Percentiles rank a stretch among this genome's conserved stretches.
phyloP scores from a whole-genome alignment of 2,113 vertebrate species.

The Pseudolaguvia tuberculata region DNA sequence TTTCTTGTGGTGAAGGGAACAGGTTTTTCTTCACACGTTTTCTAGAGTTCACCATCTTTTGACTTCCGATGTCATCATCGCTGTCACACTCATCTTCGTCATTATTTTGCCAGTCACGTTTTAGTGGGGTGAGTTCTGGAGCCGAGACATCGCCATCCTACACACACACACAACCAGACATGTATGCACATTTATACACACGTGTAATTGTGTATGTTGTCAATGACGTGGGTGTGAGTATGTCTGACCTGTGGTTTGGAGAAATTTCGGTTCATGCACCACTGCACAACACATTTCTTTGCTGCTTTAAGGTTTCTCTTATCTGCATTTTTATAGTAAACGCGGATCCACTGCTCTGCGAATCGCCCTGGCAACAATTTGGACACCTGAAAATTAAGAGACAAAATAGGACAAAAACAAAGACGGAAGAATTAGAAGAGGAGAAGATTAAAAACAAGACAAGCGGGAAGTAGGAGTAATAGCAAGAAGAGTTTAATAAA shows the following conservation, averaged over 20 bases:
- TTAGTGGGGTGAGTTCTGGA: slow-evolving; percentile 81
- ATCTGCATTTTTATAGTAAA: slow-evolving; percentile 81
- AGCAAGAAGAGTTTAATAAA: no score
- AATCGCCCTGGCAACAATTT: slow-evolving; percentile 82
- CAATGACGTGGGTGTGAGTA: no score
- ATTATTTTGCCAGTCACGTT: slow-evolving; percentile 62
- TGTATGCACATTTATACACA: no score
- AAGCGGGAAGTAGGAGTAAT: no score
- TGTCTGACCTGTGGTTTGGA: slow-evolving; percentile 80
- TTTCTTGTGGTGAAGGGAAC: background rate
- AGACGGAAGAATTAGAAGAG: background rate
- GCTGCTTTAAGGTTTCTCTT: slow-evolving; percentile 67
- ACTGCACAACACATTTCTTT: slow-evolving; percentile 80
- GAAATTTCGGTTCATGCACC: slow-evolving; percentile 79
- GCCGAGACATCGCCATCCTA: slow-evolving; percentile 86
- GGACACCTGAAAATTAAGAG: slow-evolving; percentile 74
- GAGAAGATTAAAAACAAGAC: background rate
- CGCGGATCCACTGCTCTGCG: slow-evolving; percentile 83
- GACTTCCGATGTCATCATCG: background rate
- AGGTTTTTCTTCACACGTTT: background rate
- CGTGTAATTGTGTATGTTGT: no score
- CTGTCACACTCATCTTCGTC: background rate
- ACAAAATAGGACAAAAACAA: background rate
- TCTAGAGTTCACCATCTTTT: background rate
- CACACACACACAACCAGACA: slow-evolving; percentile 4